Percentiles rank a stretch among this genome's conserved stretches.
These are phyloP conservation scores for Monodelphis domestica DNA, from an alignment of 2,797 vertebrate species.

Conservation along the genomic window DNA sequence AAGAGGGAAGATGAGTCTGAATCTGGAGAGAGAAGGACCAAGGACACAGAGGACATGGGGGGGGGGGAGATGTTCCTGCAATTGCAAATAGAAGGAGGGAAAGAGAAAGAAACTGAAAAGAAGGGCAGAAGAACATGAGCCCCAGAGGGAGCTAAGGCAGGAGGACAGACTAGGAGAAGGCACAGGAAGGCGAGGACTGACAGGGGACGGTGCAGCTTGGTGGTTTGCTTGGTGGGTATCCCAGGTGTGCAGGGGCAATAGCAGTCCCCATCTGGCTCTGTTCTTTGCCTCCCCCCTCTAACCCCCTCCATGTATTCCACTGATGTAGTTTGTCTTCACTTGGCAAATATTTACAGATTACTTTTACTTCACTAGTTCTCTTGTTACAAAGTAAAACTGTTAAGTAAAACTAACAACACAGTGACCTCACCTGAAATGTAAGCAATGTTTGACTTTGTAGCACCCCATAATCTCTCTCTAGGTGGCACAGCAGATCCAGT, in stretches of 20 bases:
- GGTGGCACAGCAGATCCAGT: too few species aligned
- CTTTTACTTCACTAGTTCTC: not conserved
- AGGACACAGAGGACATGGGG: not conserved
- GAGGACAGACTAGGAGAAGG: too few species aligned
- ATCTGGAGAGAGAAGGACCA: not conserved
- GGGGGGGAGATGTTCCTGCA: not conserved
- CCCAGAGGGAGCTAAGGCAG: not conserved
- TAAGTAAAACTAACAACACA: not conserved
- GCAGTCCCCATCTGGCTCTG: not conserved
- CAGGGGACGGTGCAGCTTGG: not conserved
- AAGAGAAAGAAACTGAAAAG: not conserved
- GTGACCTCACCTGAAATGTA: not conserved
- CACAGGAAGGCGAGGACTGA: fast-evolving
- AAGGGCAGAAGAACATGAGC: too few species aligned
- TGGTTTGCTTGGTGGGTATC: too few species aligned
- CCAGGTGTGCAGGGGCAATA: not conserved
- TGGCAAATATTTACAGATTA: not conserved
- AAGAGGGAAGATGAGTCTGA: not conserved
- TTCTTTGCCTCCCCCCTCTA: not conserved
- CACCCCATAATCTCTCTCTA: too few species aligned
- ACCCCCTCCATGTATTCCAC: not conserved
- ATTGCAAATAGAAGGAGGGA: not conserved
- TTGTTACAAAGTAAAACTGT: not conserved
- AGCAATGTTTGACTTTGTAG: too few species aligned
- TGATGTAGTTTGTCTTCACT: not conserved